Base-by-base conservation (phyloP, 2,113 vertebrate genomes). In the Butorides virescens region DNA sequence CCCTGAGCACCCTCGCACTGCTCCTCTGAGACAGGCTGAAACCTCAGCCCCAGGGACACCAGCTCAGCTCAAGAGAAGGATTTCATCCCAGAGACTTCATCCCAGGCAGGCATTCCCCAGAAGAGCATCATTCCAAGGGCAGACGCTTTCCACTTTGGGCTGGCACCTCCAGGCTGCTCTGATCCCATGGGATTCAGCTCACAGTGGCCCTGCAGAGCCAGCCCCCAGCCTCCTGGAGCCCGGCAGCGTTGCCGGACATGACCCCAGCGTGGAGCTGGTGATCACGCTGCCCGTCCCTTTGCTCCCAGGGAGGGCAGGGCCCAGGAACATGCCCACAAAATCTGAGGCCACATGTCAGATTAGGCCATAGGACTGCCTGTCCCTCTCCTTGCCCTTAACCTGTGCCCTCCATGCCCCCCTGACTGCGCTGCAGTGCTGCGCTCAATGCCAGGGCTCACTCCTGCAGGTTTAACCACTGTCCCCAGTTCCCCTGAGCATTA, bases 401-500 rank as follows among this genome's bases (percentile, higher is more conserved):
- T 22, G 19, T 39, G 56, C 90, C 93, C 81, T 91, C 92, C 92
- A 70, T 93, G 34, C 70, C 70, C 4, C 75, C 72, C 58, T 13
- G 7, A 87, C 81, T 91, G 39, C 4, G 0, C 72, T 80, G 29
- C 63, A 58, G 73, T 23, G 84, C 90, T 42, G 5, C 0, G 0
- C 77, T 94, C 61, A 59, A 50, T 0, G 1, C 1, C 0, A 92
- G 74, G 71, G 56, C 95, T 94, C 77, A 2, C 77, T 90, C 73
- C 15, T 85, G 70, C 42, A 53, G 94, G 80, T 96, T 96, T 95
- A 96, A 87, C 91, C 53, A 47, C 62, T 93, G 94, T 96, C 95
- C 95, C 94, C 93, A 95, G 87, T 58, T 96, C 87, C 93, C 90
- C 95, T 93, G 76, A 65, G 94, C 81, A 86, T 72, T 96, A 97